Evolutionary conservation across 1,140 invertebrate genomes (phyloP), one percentile per base, ranked within the genome.

Genomic region (Phortica variegata): DNA sequence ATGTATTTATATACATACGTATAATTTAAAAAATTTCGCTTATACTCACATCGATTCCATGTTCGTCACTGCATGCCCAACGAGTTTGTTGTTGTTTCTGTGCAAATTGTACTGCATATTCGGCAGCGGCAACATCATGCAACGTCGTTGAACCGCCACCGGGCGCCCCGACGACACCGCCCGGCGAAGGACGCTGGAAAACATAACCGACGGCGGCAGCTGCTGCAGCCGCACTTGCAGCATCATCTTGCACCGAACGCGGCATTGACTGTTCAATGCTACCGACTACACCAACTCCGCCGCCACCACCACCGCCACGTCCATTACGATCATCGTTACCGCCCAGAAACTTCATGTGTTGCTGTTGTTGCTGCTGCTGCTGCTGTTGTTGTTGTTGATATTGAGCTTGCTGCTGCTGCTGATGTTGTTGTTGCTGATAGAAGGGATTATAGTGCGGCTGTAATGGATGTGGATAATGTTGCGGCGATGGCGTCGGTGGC

Each of bases 291-390:
- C 57, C 55, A 33, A 63, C 55, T 12, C 29, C 52, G 20, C 47
- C 40, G 34, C 56, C 65, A 49, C 61, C 66, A 53, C 58, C 63
- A 41, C 61, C 65, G 36, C 65, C 71, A 54, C 71, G 71, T 56
- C 61, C 71, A 49, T 71, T 71, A 50, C 71, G 66, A 65, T 73
- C 70, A 61, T 73, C 70, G 53, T 65, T 73, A 18, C 66, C 57
- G 49, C 71, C 66, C 58, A 74, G 61, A 74, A 73, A 74, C 71
- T 74, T 74, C 71, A 74, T 74, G 59, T 74, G 71, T 73, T 62
- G 57, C 15, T 49, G 43, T 54, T 58, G 56, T 43, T 55, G 58
- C 18, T 60, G 58, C 21, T 62, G 50, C 4, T 59, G 56, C 1
- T 57, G 51, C 7, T 57, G 54, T 8, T 56, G 54, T 2, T 54